Conservation (phyloP, 2,888 invertebrate species). For the Polydrusus pterygomalis region DNA sequence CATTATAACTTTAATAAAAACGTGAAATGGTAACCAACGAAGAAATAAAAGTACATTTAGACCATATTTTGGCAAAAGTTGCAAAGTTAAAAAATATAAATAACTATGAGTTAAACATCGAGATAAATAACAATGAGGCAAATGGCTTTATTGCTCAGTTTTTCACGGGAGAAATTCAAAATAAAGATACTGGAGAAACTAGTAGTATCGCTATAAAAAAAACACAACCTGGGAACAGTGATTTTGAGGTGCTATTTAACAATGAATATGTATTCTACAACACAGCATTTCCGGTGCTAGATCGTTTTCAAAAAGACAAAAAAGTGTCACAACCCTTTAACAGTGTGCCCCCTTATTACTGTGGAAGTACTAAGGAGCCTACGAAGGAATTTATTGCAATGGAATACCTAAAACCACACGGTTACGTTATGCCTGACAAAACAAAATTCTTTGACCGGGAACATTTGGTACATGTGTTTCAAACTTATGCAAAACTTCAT, state of each 20-base stretch:
- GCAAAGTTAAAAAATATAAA: slow-evolving; percentile 29
- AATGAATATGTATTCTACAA: slow-evolving; percentile 45
- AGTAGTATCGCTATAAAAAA: slow-evolving; percentile 35
- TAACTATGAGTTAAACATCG: slow-evolving; percentile 18
- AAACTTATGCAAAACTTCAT: slow-evolving; percentile 46
- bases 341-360: slow-evolving; percentile 23
- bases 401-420: slow-evolving; percentile 28
- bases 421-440: slow-evolving; percentile 46
- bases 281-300: slow-evolving; percentile 24
- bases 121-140: not conserved
- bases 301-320: not conserved
- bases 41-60: not conserved
- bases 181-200: slow-evolving; percentile 35
- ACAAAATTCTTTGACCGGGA: slow-evolving; percentile 29
- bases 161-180: slow-evolving; percentile 26
- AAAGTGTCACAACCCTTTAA: slow-evolving; percentile 30
- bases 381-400: slow-evolving; percentile 29
- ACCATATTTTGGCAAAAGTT: slow-evolving; percentile 21
- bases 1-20: too few species aligned
- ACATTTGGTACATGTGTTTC: slow-evolving; percentile 36
- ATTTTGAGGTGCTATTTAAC: not conserved
- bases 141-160: slow-evolving; percentile 30
- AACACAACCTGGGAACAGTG: slow-evolving; percentile 9
- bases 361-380: not conserved
- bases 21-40: not conserved